Evolutionary conservation across 2,113 vertebrate genomes (phyloP).

Genomic region (Neogale vison): DNA sequence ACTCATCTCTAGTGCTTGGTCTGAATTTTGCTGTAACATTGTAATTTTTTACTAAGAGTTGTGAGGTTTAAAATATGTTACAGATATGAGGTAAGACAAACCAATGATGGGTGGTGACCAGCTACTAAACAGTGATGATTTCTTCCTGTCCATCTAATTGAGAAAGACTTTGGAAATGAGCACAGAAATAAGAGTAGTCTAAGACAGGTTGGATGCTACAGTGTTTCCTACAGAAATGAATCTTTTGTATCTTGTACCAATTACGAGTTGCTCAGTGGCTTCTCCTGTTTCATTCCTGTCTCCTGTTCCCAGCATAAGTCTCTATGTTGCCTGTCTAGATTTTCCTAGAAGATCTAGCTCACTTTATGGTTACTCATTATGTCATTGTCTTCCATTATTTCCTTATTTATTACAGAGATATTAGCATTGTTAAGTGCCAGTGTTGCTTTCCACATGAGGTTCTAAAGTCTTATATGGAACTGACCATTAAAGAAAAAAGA

Average conservation of each 20-base stretch:
- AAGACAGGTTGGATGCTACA: neutral
- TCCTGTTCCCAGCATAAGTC: neutral
- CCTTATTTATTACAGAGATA: neutral
- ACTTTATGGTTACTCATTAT: neutral
- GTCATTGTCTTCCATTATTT: neutral
- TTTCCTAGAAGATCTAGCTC: neutral
- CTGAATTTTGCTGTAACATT: neutral
- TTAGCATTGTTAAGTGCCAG: neutral
- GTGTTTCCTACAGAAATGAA: neutral
- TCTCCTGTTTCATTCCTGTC: neutral
- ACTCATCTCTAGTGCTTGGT: neutral
- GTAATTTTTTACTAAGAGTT: neutral
- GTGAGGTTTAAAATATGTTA: neutral
- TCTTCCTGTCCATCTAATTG: neutral
- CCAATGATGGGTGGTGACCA: neutral
- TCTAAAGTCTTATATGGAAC: neutral
- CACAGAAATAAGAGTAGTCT: neutral
- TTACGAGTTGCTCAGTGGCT: neutral
- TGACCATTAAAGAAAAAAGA: neutral
- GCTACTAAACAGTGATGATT: neutral
- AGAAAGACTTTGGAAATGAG: neutral
- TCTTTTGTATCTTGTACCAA: neutral
- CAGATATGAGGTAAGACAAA: neutral
- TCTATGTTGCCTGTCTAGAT: neutral
- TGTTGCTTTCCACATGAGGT: neutral